A percentile compares a stretch with the other conserved stretches of the same genome.
Conservation (phyloP, 2,113 vertebrate genomes). For the Talpa occidentalis region DNA sequence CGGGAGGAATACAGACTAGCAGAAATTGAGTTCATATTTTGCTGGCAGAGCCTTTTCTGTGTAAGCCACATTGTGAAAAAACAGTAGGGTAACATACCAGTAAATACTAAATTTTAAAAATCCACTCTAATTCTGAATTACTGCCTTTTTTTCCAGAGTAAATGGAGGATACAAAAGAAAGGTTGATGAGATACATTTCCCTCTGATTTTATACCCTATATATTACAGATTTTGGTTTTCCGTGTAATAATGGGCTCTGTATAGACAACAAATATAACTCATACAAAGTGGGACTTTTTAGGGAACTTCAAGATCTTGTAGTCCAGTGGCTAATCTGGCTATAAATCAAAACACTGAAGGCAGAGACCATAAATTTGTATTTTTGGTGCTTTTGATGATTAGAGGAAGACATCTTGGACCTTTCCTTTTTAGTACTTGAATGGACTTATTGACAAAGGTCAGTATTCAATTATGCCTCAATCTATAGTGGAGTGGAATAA, state of each 20-base stretch:
- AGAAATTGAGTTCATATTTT: neutral
- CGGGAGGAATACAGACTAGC: neutral
- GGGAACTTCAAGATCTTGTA: neutral
- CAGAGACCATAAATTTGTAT: neutral
- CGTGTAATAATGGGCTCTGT: neutral
- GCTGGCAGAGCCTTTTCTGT: neutral
- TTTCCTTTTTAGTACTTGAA: conserved; percentile 1
- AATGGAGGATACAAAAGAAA: neutral
- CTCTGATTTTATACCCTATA: neutral
- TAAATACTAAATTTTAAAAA: conserved; percentile 16
- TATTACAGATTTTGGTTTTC: conserved; percentile 4
- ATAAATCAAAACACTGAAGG: neutral
- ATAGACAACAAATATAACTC: neutral
- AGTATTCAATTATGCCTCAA: neutral
- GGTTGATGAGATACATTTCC: neutral
- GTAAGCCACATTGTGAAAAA: neutral
- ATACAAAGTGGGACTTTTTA: neutral
- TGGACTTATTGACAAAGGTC: neutral
- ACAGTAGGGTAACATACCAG: neutral
- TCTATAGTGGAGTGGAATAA: neutral
- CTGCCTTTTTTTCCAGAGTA: neutral
- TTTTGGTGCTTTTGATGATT: conserved; percentile 3
- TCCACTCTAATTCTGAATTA: neutral
- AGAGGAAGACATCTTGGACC: neutral
- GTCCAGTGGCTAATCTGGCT: neutral